Conservation (phyloP, 2,888 invertebrate species). For the Nebria brevicollis region DNA sequence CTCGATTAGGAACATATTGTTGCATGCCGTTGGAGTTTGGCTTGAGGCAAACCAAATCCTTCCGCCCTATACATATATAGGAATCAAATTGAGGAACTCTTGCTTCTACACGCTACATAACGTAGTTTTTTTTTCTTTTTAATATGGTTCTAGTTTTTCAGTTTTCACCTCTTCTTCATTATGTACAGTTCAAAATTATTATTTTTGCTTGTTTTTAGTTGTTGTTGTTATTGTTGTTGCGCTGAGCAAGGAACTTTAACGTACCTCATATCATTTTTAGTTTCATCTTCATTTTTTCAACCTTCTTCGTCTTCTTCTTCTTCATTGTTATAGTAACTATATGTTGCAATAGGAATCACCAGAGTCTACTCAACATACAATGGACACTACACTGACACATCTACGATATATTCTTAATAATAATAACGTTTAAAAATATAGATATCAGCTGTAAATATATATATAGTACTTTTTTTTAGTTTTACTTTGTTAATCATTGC, state of each 20-base stretch:
- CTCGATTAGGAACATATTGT: slow-evolving; percentile 62
- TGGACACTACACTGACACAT: slow-evolving; percentile 60
- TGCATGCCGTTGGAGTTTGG: slow-evolving; percentile 42
- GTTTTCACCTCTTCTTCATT: not conserved
- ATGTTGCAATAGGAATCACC: slow-evolving; percentile 64
- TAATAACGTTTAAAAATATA: slow-evolving; percentile 62
- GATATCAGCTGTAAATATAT: slow-evolving; percentile 61
- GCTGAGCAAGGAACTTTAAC: slow-evolving; percentile 1
- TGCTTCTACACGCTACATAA: slow-evolving; percentile 44
- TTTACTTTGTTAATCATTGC: slow-evolving; percentile 40
- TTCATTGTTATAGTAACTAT: slow-evolving; percentile 62
- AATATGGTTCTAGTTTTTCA: too few relatives aligned
- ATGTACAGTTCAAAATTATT: slow-evolving; percentile 19
- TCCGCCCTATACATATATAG: slow-evolving; percentile 43
- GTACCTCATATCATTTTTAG: slow-evolving; percentile 12
- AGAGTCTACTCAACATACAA: slow-evolving; percentile 60
- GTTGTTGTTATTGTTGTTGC: not conserved
- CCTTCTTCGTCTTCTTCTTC: not conserved
- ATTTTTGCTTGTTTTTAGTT: not conserved
- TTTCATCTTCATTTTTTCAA: slow-evolving; percentile 15
- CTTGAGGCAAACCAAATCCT: slow-evolving; percentile 14
- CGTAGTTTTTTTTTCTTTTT: slow-evolving; percentile 39
- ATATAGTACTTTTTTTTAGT: slow-evolving; percentile 29
- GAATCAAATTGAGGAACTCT: slow-evolving; percentile 47
- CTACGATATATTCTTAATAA: slow-evolving; percentile 57